phyloP scores from a whole-genome alignment of 2,797 vertebrate species.

The Pempheris klunzingeri region DNA sequence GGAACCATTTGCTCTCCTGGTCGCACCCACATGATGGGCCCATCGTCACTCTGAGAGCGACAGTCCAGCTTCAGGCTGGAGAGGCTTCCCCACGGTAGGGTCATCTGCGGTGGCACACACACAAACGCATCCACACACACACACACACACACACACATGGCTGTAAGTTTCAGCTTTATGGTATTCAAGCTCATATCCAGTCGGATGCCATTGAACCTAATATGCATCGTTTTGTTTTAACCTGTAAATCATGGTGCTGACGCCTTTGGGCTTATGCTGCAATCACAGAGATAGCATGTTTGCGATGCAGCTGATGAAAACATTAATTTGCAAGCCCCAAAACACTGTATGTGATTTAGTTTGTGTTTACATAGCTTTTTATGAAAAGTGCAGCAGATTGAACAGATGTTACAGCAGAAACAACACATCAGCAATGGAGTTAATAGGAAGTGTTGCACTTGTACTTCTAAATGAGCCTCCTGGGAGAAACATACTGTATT shows the following conservation, averaged over 20 bases:
- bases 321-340: not conserved
- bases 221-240: not conserved
- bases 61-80: slow-evolving; percentile 96
- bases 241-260: not conserved
- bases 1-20: slow-evolving; percentile 99
- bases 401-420: slow-evolving; percentile 32
- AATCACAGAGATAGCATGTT: not conserved
- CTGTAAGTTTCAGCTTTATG: not conserved
- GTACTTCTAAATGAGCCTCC: slow-evolving; percentile 16
- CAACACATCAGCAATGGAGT: not conserved
- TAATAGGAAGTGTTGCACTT: not conserved
- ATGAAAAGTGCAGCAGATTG: not conserved
- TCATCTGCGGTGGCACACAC: slow-evolving; percentile 88
- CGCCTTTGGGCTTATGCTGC: too few relatives aligned
- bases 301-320: not conserved
- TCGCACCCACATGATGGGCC: slow-evolving; percentile 99
- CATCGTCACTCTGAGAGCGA: slow-evolving; percentile 97
- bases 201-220: not conserved
- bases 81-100: slow-evolving; percentile 95
- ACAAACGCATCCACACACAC: not conserved
- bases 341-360: not conserved
- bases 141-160: slow-evolving; percentile 14
- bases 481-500: not conserved
- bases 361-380: not conserved
- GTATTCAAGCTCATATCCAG: not conserved